These are phyloP conservation scores for Abscondita cerata DNA, from an alignment of 2,888 invertebrate species.

Conservation along the genomic window DNA sequence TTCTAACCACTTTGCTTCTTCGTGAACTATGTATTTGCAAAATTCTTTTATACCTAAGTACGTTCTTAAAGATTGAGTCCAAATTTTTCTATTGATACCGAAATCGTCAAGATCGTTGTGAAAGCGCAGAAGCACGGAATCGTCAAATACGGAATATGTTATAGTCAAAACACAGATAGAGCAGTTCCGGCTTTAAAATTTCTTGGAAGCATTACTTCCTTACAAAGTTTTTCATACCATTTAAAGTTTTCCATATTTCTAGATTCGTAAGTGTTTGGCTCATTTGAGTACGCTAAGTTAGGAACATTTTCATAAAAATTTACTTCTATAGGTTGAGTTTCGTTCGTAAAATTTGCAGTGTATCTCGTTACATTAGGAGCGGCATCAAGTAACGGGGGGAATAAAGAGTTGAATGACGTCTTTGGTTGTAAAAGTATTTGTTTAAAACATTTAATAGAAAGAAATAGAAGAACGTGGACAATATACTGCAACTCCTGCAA, in stretches of 20 bases:
- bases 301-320: not conserved
- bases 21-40: conserved; percentile 18
- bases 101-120: conserved; percentile 23
- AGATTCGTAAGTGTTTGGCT: conserved; percentile 22
- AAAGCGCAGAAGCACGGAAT: conserved; percentile 22
- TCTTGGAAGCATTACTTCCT: conserved; percentile 18
- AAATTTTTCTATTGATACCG: conserved; percentile 19
- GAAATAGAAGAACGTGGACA: conserved; percentile 20
- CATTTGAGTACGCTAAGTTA: conserved; percentile 5
- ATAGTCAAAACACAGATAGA: conserved; percentile 21
- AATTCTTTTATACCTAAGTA: conserved; percentile 17
- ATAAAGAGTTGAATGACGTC: not conserved
- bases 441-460: conserved; percentile 11
- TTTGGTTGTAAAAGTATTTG: not conserved
- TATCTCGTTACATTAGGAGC: too few relatives aligned
- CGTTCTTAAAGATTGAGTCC: conserved; percentile 22
- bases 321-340: too few relatives aligned
- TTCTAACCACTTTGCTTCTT: conserved; percentile 19
- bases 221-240: conserved; percentile 24
- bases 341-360: too few relatives aligned
- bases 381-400: too few relatives aligned
- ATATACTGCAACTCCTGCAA: conserved; percentile 16
- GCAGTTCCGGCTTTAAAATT: conserved; percentile 16
- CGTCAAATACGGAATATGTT: conserved; percentile 23
- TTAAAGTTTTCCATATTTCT: conserved; percentile 18